Percentiles rank a stretch among this genome's conserved stretches.
phyloP scores from a whole-genome alignment of 2,888 invertebrate genomes.

The Chrysolina haemoptera region DNA sequence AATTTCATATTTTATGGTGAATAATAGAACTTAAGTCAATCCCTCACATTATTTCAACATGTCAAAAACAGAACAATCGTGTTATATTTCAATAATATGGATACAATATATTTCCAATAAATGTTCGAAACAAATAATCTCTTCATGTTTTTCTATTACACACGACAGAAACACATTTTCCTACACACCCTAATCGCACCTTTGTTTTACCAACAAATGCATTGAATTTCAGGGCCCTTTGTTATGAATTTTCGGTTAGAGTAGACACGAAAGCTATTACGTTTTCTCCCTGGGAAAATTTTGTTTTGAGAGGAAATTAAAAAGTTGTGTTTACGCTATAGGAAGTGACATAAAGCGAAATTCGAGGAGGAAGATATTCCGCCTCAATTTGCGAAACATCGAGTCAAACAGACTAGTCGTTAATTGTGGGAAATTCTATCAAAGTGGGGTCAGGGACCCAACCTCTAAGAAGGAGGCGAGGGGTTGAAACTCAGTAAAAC shows the following conservation, averaged over 20 bases:
- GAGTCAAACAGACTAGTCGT: not conserved
- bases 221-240: not conserved
- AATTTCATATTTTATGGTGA: too few species aligned
- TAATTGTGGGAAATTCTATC: not conserved
- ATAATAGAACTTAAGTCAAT: not conserved
- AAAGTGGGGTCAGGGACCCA: too few species aligned
- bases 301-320: not conserved
- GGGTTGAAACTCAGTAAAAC: too few species aligned
- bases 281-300: not conserved
- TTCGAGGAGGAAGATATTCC: not conserved
- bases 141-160: not conserved
- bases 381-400: not conserved
- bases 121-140: not conserved
- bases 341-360: not conserved
- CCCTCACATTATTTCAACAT: not conserved
- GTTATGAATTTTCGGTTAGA: not conserved
- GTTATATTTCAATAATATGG: not conserved
- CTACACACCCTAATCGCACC: not conserved
- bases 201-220: not conserved
- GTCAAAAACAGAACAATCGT: not conserved
- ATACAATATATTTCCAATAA: not conserved
- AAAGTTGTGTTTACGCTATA: not conserved
- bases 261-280: not conserved
- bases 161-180: not conserved
- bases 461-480: too few species aligned